Evolutionary conservation across 2,888 invertebrate genomes (phyloP), one percentile per base, ranked within the genome.

Genomic region (Aplocera efformata): DNA sequence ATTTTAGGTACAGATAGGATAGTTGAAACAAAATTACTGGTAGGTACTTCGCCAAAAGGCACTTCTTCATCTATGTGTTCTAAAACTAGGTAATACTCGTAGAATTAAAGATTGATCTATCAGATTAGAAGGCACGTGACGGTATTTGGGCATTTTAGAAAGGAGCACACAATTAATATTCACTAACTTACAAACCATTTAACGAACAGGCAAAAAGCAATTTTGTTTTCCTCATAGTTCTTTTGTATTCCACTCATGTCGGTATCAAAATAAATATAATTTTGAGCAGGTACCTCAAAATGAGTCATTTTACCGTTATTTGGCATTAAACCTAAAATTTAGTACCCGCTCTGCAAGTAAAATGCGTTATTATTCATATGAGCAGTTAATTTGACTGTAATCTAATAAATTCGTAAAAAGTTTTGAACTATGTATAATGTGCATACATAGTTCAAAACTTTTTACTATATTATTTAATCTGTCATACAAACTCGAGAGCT

Each of bases 301-400:
- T 83, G 83, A 83, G 60, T 84, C 84, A 84, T 69, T 72, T 65
- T 62, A 67, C 73, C 72, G 78, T 76, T 77, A 79, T 72, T 69
- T 73, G 63, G 69, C 72, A 66, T 74, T 81, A 81, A 82, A 73
- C 68, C 64, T 67, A 70, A 64, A 63, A 60, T 59, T 59, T 60
- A 46, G 55, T 44, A 67, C 62, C 50, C 41, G 53, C 53, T 62
- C 55, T 44, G 70, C 63, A 73, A 67, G 55, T 55, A 59, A 65
- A 69, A 58, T 29, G 48, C 60, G 56, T 58, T 56, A 67, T 70
- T 53, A 50, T 49, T 29, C 40, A 32, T 30, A 33, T 28, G 44
- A 43, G 47, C 50, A 55, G 53, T 48, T 55, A 48, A 45, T 34
- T 26, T 51, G 38, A 50, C 50, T 10, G 21, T 36, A 20, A 39